Percentiles rank a stretch among this genome's conserved stretches.
These are phyloP conservation scores for Cephus cinctus DNA, from an alignment of 1,140 invertebrate species.

Conservation along the genomic window DNA sequence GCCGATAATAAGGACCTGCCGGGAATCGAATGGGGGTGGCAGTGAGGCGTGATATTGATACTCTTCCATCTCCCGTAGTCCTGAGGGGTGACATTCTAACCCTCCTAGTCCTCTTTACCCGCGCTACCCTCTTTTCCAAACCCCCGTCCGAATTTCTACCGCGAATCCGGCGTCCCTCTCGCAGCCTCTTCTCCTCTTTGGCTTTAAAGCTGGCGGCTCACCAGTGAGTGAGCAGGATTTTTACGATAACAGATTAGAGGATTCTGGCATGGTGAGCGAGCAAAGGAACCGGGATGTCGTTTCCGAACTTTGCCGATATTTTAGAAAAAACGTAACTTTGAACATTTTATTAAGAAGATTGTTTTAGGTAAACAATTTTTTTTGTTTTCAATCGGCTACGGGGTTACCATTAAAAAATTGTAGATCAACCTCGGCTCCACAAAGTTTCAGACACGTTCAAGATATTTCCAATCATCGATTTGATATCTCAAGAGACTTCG, in stretches of 20 bases:
- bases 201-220: slow-evolving; percentile 27
- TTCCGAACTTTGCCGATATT: slow-evolving; percentile 6
- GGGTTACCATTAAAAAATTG: no score
- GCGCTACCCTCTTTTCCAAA: slow-evolving; percentile 7
- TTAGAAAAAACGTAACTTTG: no score
- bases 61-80: slow-evolving; percentile 34
- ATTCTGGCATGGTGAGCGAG: slow-evolving; percentile 13
- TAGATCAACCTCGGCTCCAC: no score
- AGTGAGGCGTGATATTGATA: slow-evolving; percentile 48
- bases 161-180: slow-evolving; percentile 1
- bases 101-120: slow-evolving; percentile 14
- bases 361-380: no score
- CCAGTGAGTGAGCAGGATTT: slow-evolving; percentile 35
- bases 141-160: not conserved
- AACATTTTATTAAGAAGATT: no score
- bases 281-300: not conserved
- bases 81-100: slow-evolving; percentile 33
- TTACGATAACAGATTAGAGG: slow-evolving; percentile 39
- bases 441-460: no score
- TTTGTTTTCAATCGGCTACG: no score
- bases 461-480: no score
- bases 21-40: slow-evolving; percentile 27
- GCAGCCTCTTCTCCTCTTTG: slow-evolving; percentile 12
- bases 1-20: slow-evolving; percentile 34
- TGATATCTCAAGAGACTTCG: no score